Evolutionary conservation across 2,113 vertebrate genomes (phyloP).

Genomic region (Aplodontia rufa): DNA sequence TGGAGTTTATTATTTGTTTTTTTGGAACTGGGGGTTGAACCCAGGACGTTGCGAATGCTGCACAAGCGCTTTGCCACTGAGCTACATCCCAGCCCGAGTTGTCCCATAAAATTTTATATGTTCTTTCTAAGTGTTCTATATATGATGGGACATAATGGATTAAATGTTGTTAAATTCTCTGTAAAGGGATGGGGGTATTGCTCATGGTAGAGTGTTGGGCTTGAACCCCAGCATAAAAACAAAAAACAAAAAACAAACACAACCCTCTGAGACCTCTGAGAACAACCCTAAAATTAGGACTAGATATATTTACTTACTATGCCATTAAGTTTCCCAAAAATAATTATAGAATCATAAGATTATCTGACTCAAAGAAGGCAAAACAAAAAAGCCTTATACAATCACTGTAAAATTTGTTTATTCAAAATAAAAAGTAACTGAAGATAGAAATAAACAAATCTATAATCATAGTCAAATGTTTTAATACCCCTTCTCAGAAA

Average conservation of each 20-base stretch:
- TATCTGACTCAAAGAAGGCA: background rate
- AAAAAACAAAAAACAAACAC: no score
- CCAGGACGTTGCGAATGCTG: no score
- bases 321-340: slow-evolving; percentile 4
- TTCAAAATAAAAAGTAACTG: background rate
- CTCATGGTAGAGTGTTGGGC: background rate
- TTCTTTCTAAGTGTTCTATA: no score
- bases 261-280: background rate
- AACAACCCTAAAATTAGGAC: background rate
- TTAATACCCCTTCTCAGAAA: slow-evolving; percentile 17
- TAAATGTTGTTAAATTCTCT: background rate
- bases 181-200: background rate
- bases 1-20: no score
- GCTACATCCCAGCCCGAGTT: no score
- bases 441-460: background rate
- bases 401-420: background rate
- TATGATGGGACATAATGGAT: background rate
- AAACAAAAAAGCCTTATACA: background rate
- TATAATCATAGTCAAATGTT: no score
- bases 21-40: no score
- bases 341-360: slow-evolving; percentile 38
- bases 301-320: background rate
- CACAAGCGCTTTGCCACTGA: no score
- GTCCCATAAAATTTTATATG: no score
- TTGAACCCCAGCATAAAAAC: no score